phyloP scores from a whole-genome alignment of 2,797 vertebrate genomes.

The Chelidonichthys spinosus region DNA sequence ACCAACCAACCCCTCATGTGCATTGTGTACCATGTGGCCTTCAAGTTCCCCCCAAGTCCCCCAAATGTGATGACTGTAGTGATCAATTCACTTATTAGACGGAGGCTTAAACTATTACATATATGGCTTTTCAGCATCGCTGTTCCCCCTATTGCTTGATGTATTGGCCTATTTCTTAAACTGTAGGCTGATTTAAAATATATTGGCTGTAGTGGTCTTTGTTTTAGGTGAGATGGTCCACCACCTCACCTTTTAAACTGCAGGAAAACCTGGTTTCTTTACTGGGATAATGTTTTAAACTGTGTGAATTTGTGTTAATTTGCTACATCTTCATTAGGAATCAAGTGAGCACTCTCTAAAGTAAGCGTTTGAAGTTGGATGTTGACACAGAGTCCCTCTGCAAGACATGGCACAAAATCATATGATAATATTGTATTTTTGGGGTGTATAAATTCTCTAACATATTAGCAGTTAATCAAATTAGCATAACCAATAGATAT shows the following conservation, averaged over 20 bases:
- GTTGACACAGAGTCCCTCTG: background rate
- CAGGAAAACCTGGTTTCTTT: background rate
- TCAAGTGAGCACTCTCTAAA: background rate
- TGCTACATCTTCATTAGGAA: background rate
- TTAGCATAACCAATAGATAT: background rate
- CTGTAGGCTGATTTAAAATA: background rate
- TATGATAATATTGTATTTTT: background rate
- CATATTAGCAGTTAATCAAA: background rate
- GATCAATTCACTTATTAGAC: background rate
- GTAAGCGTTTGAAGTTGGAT: background rate
- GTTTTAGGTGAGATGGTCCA: background rate
- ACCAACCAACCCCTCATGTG: background rate
- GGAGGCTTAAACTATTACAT: background rate
- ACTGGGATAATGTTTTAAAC: background rate
- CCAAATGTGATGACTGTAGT: background rate
- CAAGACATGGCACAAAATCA: background rate
- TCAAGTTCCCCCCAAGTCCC: background rate
- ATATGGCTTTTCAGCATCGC: background rate
- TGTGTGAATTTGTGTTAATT: background rate
- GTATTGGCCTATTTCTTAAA: background rate
- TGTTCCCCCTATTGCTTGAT: background rate
- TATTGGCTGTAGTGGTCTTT: background rate
- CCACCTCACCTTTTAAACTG: background rate
- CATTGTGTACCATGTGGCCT: background rate
- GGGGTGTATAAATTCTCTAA: background rate